Conservation (phyloP, 2,113 vertebrate genomes). For the Microtus richardsoni region DNA sequence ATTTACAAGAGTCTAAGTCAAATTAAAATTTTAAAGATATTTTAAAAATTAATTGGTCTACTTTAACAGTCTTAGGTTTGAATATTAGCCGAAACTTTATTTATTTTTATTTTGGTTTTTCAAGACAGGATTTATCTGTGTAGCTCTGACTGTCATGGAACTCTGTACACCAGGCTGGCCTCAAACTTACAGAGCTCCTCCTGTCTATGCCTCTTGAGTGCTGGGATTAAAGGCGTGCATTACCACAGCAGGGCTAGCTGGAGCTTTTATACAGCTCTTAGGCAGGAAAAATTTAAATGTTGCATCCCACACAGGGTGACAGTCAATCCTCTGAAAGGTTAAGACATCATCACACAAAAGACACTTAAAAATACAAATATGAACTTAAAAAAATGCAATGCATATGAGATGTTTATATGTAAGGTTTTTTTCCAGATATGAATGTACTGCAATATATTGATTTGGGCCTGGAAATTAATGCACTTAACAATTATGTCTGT, state of each 20-base stretch:
- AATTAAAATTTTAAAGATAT: not conserved
- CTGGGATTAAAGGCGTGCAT: too few species aligned
- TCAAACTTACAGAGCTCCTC: too few species aligned
- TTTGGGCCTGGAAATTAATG: not conserved
- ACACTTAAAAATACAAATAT: not conserved
- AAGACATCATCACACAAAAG: not conserved
- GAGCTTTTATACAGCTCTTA: not conserved
- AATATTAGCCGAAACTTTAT: not conserved
- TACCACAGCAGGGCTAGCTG: too few species aligned
- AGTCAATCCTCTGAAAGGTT: not conserved
- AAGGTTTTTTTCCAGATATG: not conserved
- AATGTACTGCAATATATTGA: not conserved
- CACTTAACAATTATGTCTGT: not conserved
- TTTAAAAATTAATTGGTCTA: not conserved
- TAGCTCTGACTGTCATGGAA: too few species aligned
- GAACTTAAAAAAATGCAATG: not conserved
- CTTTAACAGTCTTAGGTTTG: conserved; percentile 17
- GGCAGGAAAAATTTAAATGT: not conserved
- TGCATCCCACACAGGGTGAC: not conserved
- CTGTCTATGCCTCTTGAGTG: too few species aligned
- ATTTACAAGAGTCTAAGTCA: not conserved
- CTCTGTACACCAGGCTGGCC: too few species aligned
- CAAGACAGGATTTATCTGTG: too few species aligned
- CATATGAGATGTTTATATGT: not conserved
- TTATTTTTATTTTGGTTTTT: too few species aligned